Percentiles rank a stretch among this genome's conserved stretches.
Conservation (phyloP, 53 echinoderm and acorn worm genomes). For the Temnopleurus reevesii region DNA sequence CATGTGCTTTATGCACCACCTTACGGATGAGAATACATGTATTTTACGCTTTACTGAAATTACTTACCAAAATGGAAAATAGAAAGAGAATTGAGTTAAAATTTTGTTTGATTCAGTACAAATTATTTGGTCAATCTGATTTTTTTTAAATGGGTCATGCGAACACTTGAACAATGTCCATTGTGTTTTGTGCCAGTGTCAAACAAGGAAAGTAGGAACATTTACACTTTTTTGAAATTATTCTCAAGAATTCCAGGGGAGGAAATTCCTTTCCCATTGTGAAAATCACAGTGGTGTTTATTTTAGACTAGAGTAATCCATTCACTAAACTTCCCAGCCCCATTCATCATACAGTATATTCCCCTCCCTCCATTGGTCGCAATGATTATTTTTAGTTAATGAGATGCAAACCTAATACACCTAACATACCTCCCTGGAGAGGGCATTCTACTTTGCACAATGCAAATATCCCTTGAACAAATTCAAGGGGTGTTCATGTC, state of each 20-base stretch:
- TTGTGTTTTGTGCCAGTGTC: no score
- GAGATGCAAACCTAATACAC: slow-evolving; percentile 46
- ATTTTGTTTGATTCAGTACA: no score
- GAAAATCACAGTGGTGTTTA: not conserved
- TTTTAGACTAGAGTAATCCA: slow-evolving; percentile 43
- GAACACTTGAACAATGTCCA: no score
- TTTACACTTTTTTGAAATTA: not conserved
- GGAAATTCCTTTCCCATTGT: slow-evolving; percentile 24
- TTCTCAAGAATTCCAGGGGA: slow-evolving; percentile 13
- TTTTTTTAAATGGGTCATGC: no score
- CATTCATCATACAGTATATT: slow-evolving; percentile 33
- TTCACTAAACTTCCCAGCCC: slow-evolving; percentile 45
- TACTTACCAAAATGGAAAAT: no score
- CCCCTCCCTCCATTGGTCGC: slow-evolving; percentile 33
- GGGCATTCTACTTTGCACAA: slow-evolving; percentile 16
- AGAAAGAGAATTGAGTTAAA: no score
- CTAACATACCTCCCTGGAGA: slow-evolving; percentile 42
- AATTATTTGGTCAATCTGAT: no score
- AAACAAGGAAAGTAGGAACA: not conserved
- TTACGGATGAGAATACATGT: no score
- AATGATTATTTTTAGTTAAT: slow-evolving; percentile 50
- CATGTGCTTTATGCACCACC: no score
- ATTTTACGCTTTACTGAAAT: no score
- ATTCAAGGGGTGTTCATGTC: slow-evolving; percentile 55
- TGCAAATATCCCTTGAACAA: slow-evolving; percentile 47